Conservation (phyloP, 2,797 vertebrate species). For the Myiotriccus ornatus region DNA sequence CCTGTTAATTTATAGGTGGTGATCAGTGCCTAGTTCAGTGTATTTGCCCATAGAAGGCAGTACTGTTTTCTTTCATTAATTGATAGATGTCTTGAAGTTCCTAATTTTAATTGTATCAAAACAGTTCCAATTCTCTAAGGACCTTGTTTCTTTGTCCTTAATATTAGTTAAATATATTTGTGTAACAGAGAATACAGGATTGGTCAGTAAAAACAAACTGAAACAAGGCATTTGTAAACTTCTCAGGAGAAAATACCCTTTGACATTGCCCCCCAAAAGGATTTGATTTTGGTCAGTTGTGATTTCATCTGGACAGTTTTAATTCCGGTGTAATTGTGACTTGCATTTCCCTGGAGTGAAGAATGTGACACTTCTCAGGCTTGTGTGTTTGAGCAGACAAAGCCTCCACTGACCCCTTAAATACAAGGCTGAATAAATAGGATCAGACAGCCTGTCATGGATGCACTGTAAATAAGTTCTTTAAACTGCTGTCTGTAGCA, state of each 20-base stretch:
- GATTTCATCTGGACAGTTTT: background rate
- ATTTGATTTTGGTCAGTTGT: background rate
- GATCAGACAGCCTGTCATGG: conserved; percentile 54
- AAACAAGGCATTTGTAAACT: background rate
- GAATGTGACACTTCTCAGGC: conserved; percentile 7
- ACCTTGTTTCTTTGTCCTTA: background rate
- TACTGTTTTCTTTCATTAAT: background rate
- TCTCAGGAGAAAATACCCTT: background rate
- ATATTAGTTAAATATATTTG: background rate
- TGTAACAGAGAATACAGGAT: background rate
- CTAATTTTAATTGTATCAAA: background rate
- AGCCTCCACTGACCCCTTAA: conserved; percentile 48
- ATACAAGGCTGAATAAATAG: conserved; percentile 28
- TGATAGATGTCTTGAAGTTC: background rate
- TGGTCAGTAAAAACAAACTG: background rate
- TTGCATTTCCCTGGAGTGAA: conserved; percentile 27
- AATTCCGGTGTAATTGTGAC: background rate
- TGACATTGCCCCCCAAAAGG: background rate
- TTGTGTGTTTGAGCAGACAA: background rate
- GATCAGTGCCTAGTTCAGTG: background rate
- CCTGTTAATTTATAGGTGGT: background rate
- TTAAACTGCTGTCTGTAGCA: conserved; percentile 28
- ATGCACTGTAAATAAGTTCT: conserved; percentile 7
- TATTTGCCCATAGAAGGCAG: background rate
- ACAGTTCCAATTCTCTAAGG: background rate